Evolutionary conservation across 2,797 vertebrate genomes (phyloP), one percentile per base, ranked within the genome.

Genomic region (Heteromormyrus szaboi): DNA sequence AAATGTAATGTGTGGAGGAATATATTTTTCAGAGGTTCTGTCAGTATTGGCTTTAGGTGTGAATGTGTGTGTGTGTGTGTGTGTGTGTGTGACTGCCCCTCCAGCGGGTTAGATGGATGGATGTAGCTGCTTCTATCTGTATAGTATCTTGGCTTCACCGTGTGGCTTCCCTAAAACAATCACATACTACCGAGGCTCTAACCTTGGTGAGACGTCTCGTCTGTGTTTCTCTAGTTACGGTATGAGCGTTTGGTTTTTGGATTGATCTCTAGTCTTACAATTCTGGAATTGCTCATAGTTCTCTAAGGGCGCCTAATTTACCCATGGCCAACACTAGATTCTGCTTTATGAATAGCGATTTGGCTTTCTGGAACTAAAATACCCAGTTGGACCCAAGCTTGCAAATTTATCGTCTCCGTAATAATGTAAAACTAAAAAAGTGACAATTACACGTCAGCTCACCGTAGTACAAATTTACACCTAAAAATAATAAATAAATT

Each of bases 11-110:
- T 37, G 29, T 72, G 29, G 29, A 72, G 12, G 14, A 37, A 17
- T 72, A 33, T 68, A 33, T 72, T 72, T 72, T 72, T 37, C 12
- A 72, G 65, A 37, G 29, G 12, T 72, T 72, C 29, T 37, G 33
- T 37, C 33, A 72, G 29, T 72, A 37, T 72, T 72, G 68, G 29
- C 33, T 72, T 72, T 72, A 9, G 68, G 37, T 87, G 86, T 56
- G 29, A 37, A 53, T 88, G 44, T n/a, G 7, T 81, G 76, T 83
- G 86, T 65, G 89, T 81, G 22, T 44, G 46, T 59, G 89, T 41
- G 37, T 4, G 37, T 17, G 12, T 79, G 72, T 59, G 89, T 50
- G 89, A 62, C 17, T 86, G 51, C 8, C 17, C 22, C 44, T 59
- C 41, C 29, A 41, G 6, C 12, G 68, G 33, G 3, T 72, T 72